These are phyloP conservation scores for Oceanites oceanicus DNA, from an alignment of 2,113 vertebrate genomes.

Conservation along the genomic window DNA sequence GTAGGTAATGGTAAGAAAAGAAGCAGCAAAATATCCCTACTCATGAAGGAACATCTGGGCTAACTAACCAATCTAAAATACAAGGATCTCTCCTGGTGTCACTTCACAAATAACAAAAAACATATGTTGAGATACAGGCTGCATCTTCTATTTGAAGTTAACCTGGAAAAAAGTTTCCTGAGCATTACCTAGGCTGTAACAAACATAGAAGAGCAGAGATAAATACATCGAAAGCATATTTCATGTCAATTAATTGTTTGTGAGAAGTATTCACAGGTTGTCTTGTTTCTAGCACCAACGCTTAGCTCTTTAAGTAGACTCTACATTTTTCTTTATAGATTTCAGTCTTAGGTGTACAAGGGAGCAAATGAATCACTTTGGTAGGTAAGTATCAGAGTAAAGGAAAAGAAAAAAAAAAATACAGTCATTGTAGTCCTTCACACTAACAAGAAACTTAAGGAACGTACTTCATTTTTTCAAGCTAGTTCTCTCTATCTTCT, in stretches of 20 bases:
- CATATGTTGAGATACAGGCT: background rate
- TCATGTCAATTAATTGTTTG: background rate
- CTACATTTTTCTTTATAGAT: background rate
- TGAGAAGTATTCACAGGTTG: background rate
- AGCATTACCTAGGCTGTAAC: background rate
- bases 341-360: background rate
- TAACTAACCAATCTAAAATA: background rate
- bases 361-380: background rate
- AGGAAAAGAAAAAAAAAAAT: background rate
- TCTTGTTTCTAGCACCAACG: background rate
- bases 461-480: background rate
- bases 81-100: background rate
- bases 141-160: background rate
- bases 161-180: background rate
- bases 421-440: background rate
- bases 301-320: background rate
- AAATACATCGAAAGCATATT: background rate
- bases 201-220: background rate
- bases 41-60: background rate
- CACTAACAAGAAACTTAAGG: background rate
- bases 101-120: background rate
- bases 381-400: background rate
- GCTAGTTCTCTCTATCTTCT: background rate
- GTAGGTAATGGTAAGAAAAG: background rate
- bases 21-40: background rate